phyloP scores from a whole-genome alignment of 2,113 vertebrate species.

The Heliornis fulica region DNA sequence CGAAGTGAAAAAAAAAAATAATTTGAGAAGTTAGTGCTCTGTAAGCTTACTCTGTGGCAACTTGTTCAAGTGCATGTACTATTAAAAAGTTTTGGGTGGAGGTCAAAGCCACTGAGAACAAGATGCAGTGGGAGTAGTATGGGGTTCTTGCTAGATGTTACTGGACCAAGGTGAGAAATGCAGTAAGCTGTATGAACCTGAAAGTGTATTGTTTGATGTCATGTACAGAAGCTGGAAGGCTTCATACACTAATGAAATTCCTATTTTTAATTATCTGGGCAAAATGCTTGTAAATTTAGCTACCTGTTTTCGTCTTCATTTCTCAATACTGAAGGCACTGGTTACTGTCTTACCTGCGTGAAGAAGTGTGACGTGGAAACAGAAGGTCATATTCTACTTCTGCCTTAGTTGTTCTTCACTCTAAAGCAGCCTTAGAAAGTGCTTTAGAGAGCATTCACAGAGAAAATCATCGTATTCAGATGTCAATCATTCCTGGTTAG shows the following conservation, averaged over 20 bases:
- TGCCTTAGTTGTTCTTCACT: background rate
- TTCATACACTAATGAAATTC: background rate
- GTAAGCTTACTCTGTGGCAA: background rate
- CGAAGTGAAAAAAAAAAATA: background rate
- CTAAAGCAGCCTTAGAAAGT: background rate
- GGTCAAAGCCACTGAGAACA: background rate
- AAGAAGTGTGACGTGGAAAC: background rate
- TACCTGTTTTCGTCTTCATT: background rate
- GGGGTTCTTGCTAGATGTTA: accelerated
- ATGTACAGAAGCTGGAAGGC: background rate
- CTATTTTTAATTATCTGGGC: background rate
- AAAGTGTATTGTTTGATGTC: background rate
- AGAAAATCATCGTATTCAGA: background rate
- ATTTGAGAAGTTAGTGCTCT: background rate
- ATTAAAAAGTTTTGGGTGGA: background rate
- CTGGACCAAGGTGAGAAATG: background rate
- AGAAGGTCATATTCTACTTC: background rate
- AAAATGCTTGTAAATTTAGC: background rate
- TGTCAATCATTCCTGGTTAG: background rate
- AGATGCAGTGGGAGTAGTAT: background rate
- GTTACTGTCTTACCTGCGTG: background rate
- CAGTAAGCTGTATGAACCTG: background rate
- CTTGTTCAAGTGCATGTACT: background rate
- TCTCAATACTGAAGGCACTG: background rate
- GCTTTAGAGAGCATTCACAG: background rate